phyloP scores from a whole-genome alignment of 1,140 invertebrate genomes.

The Pseudachorutes palmiensis region DNA sequence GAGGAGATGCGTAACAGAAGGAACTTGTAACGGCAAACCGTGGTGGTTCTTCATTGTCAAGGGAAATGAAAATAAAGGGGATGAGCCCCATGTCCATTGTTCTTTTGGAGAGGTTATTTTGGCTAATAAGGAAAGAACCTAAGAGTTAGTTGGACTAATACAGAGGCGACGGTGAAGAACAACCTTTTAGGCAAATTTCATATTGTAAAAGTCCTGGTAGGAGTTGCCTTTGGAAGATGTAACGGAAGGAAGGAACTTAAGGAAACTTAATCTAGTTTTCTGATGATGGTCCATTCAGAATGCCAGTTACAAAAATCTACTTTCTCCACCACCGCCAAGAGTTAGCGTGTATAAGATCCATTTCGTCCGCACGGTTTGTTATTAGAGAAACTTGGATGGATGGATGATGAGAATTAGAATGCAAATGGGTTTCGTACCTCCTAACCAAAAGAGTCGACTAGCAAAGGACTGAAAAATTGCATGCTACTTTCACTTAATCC shows the following conservation, averaged over 20 bases:
- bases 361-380: slow-evolving; percentile 11
- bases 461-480: slow-evolving; percentile 15
- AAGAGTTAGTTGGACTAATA: too few species aligned
- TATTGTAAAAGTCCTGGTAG: slow-evolving; percentile 2
- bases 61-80: slow-evolving; percentile 6
- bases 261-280: neutral
- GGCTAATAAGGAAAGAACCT: neutral
- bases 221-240: neutral
- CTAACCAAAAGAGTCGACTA: too few species aligned
- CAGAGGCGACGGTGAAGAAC: neutral
- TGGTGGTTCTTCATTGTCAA: slow-evolving; percentile 1
- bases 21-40: neutral
- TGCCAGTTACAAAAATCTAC: neutral
- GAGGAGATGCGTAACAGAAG: slow-evolving; percentile 8
- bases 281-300: neutral
- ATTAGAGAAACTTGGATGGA: slow-evolving; percentile 17
- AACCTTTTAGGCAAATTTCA: neutral
- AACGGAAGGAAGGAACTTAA: neutral
- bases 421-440: slow-evolving; percentile 21
- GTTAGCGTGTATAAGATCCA: slow-evolving; percentile 27
- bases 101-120: neutral
- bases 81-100: neutral
- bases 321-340: neutral
- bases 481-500: slow-evolving; percentile 17
- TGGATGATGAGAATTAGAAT: slow-evolving; percentile 30